Percentiles rank a stretch among this genome's conserved stretches.
These are phyloP conservation scores for Malacoctenus gilli DNA, from an alignment of 2,797 vertebrate genomes.

Conservation along the genomic window DNA sequence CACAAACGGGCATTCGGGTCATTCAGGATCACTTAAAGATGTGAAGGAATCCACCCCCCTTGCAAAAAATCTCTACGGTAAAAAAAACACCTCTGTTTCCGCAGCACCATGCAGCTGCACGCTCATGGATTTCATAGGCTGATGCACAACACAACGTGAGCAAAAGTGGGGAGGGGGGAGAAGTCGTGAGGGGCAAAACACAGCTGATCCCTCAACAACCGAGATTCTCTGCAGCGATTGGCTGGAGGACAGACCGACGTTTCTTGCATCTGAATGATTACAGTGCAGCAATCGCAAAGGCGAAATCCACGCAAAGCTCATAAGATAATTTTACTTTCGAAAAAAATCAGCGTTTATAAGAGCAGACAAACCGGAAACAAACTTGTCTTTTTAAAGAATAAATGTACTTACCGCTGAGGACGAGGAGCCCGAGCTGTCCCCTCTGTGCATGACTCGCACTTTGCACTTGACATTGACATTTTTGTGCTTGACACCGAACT, in stretches of 20 bases:
- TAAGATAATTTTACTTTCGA: no score
- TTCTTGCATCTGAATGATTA: slow-evolving; percentile 44
- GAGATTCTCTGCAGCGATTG: slow-evolving; percentile 63
- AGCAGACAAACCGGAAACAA: no score
- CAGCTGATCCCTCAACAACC: slow-evolving; percentile 39
- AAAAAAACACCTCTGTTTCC: slow-evolving; percentile 32
- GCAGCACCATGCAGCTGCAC: slow-evolving; percentile 31
- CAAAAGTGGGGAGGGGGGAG: slow-evolving; percentile 7
- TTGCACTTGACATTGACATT: slow-evolving; percentile 85
- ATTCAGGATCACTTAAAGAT: not conserved
- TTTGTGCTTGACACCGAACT: slow-evolving; percentile 84
- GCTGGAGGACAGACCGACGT: slow-evolving; percentile 27
- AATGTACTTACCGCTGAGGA: slow-evolving; percentile 77
- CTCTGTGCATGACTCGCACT: slow-evolving; percentile 82
- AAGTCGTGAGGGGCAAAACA: slow-evolving; percentile 4
- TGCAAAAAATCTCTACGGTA: no score
- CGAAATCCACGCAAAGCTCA: no score
- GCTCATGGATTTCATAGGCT: no score
- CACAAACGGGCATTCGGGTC: not conserved
- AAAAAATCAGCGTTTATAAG: no score
- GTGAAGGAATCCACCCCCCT: no score
- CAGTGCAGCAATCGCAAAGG: slow-evolving; percentile 32
- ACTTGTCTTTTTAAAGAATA: no score
- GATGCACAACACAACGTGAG: slow-evolving; percentile 33
- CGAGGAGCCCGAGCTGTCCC: slow-evolving; percentile 78